Evolutionary conservation across 2,113 vertebrate genomes (phyloP), one percentile per base, ranked within the genome.

Genomic region (Onychostruthus taczanowskii): DNA sequence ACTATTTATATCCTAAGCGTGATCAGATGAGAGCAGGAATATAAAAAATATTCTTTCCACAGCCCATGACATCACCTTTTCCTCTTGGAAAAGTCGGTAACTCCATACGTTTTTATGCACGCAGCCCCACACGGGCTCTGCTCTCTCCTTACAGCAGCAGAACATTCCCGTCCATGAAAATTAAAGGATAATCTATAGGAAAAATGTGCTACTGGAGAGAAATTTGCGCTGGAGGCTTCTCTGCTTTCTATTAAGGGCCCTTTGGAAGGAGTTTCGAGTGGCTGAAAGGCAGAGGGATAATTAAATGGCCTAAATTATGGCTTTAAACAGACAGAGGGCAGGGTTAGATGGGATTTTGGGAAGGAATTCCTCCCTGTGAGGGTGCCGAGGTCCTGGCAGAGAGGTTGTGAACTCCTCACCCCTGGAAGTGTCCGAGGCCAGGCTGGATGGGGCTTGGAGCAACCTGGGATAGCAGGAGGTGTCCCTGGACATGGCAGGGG

Each of bases 61-160:
- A 95, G 93, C 3, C 90, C 93, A 90, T 97, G 89, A 95, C 95
- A 76, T 95, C 96, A 96, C 50, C 75, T 85, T 95, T 96, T 96
- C 90, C 90, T 92, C 93, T 86, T 30, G 91, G 85, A 90, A 78
- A 90, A 92, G 19, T 58, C 39, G 15, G 80, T 27, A 80, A 79
- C 74, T 90, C 50, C 67, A 58, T 14, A 33, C 19, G 2, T 76
- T 39, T 83, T 74, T 22, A 27, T 35, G 31, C 58, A 49, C 13
- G 26, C 47, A 79, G 84, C 53, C 68, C 61, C 90, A 77, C 72
- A 33, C 50, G 43, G 27, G 56, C 83, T 63, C 72, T 1, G 33
- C 44, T 67, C 44, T 37, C 93, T 21, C 64, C 70, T 90, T 52
- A 39, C 2, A 2, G 83, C 43, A 67, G 82, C 63, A 90, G 93